Base-by-base conservation (phyloP, 2,113 vertebrate genomes). In the Sialia sialis region DNA sequence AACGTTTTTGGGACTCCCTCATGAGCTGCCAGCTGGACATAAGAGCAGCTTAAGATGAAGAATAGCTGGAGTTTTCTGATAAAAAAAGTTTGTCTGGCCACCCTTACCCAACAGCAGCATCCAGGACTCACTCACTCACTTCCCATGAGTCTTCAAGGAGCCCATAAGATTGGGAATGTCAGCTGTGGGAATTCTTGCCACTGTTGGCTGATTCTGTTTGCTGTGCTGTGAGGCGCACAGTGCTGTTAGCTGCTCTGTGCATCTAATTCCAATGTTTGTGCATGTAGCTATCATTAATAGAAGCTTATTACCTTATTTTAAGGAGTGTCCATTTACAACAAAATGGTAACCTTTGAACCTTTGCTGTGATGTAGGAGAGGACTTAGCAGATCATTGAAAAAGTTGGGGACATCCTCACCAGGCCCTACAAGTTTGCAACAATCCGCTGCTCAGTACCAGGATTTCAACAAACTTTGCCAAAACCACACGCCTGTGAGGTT, bases 191-290 rank as follows among this genome's bases (percentile, higher is more conserved):
- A 36, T 36, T 54, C n/a, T 73, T 74, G 20, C 13, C 14, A 1
- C 12, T 66, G 22, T 39, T 69, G 66, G 32, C 21, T 19, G 44
- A 32, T 83, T n/a, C 5, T 34, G 8, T 67, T 62, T 43, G 15
- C 22, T 67, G 41, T 49, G 34, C 44, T 69, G n/a, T 70, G 51
- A 10, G 11, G 16, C 59, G 29, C 2, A 9, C 56, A 0, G 0
- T 44, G 29, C 16, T 69, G n/a, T 52, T 46, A 64, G 18, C 7
- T 62, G 25, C 11, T 63, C 51, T 16, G 8, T 19, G 66, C 48
- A 27, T 10, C 38, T 32, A 12, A 38, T 62, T 46, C 58, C 52
- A 27, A 6, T 7, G 13, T 64, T 54, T 66, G 29, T 41, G 29
- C 26, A 17, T 20, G n/a, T 5, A 55, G 19, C 17, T 63, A 23